A percentile compares a stretch with the other conserved stretches of the same genome.
Evolutionary conservation across 1,140 invertebrate genomes (phyloP).

Genomic region (Drosophila biarmipes): DNA sequence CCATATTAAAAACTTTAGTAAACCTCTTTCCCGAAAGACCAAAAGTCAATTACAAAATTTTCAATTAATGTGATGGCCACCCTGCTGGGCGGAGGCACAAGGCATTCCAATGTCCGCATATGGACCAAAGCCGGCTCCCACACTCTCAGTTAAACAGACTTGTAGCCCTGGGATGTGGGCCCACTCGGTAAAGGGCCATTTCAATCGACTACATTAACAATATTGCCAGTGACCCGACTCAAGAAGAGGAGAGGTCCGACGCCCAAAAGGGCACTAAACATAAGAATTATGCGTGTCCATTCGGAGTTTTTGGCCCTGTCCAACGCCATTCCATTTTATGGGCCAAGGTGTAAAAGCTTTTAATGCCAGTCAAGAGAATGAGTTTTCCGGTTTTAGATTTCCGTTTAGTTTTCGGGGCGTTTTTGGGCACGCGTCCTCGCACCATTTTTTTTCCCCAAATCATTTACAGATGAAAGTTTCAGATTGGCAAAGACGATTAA

Average conservation of each 20-base stretch:
- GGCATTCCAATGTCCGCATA: constrained; percentile 54
- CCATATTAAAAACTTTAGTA: background rate
- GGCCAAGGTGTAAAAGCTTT: constrained; percentile 73
- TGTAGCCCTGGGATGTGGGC: constrained; percentile 1
- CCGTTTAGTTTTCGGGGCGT: constrained; percentile 17
- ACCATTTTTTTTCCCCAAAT: constrained; percentile 21
- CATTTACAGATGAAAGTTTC: constrained; percentile 34
- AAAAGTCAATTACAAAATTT: constrained; percentile 29
- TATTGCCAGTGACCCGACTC: constrained; percentile 56
- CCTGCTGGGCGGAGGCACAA: constrained; percentile 26
- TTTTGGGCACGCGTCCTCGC: constrained; percentile 47
- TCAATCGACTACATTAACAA: constrained; percentile 77
- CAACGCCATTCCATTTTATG: constrained; percentile 9
- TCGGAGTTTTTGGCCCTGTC: constrained; percentile 9
- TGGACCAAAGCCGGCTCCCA: constrained; percentile 25
- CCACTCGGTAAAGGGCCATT: constrained; percentile 54
- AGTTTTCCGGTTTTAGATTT: constrained; percentile 43
- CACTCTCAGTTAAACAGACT: constrained; percentile 2
- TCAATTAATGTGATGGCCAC: constrained; percentile 67
- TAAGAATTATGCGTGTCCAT: constrained; percentile 75
- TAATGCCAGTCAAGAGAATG: constrained; percentile 61
- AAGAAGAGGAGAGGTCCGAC: constrained; percentile 42
- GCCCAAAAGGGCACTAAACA: constrained; percentile 63
- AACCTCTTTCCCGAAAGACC: background rate
- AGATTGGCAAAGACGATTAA: constrained; percentile 69